Base-by-base conservation (phyloP, 2,797 vertebrate genomes). In the Sciaenops ocellatus region DNA sequence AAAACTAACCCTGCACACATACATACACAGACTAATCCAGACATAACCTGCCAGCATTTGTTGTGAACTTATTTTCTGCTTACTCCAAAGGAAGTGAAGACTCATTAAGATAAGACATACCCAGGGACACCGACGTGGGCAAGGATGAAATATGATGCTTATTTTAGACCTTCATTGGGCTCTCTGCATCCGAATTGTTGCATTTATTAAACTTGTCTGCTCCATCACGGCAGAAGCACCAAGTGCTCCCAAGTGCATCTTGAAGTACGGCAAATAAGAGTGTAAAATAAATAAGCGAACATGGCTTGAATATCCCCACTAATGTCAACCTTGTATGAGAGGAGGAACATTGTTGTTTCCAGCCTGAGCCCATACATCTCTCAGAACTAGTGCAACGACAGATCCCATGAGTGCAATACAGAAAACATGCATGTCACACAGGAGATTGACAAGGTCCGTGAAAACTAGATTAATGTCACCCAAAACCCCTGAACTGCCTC, bases 81-180 rank as follows among this genome's bases (percentile, higher is more conserved):
- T 71, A 84, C 79, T 54, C 69, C 51, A 78, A 75, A 72, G 73
- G 42, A 81, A 66, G 62, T 8, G 17, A 52, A 79, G 64, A n/a
- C 70, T 89, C 83, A 86, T 85, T 90, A 86, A 80, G 79, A 71
- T 78, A 78, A 78, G 56, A 77, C 48, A 47, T 73, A 73, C 68
- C 75, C 68, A 59, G 77, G 69, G 75, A 89, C 74, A 70, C 38
- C 30, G 55, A 73, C 70, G 84, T 76, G 76, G 71, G 70, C 75
- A 51, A 57, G 51, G 59, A 83, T 84, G 78, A 87, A 87, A 90
- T 77, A 86, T 62, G 80, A 84, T 71, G 59, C 72, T 78, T 86
- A 83, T 87, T 87, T 89, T 66, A 62, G 72, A 68, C 66, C 42
- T 80, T 76, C 76, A 87, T 70, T 77, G 24, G 47, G 44, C 62